Conservation (phyloP, 2,888 invertebrate genomes). For the Hypomecis atomaria region DNA sequence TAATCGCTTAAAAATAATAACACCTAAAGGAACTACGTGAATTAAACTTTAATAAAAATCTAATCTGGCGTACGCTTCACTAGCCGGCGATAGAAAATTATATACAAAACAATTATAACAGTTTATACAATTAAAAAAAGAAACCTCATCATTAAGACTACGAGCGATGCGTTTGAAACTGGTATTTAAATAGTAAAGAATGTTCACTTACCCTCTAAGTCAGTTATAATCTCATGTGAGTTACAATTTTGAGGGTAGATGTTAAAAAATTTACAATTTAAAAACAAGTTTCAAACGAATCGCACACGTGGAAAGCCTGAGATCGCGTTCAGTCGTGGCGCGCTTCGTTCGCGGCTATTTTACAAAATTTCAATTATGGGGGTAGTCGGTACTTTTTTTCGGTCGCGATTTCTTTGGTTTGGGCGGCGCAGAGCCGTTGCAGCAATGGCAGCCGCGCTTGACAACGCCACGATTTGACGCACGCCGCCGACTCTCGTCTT, state of each 20-base stretch:
- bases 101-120: slow-evolving; percentile 80
- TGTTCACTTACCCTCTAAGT: not conserved
- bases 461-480: slow-evolving; percentile 83
- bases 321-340: slow-evolving; percentile 70
- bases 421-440: slow-evolving; percentile 83
- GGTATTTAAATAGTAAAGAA: not conserved
- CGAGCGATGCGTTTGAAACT: not conserved
- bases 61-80: slow-evolving; percentile 55
- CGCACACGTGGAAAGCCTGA: slow-evolving; percentile 31
- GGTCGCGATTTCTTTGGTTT: slow-evolving; percentile 76
- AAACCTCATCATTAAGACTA: slow-evolving; percentile 48
- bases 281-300: not conserved
- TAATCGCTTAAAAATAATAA: slow-evolving; percentile 58
- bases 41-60: slow-evolving; percentile 62
- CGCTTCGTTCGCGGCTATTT: slow-evolving; percentile 11
- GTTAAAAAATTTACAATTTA: not conserved
- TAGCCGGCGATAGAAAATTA: slow-evolving; percentile 62
- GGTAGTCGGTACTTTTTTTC: slow-evolving; percentile 66
- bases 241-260: not conserved
- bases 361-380: slow-evolving; percentile 39
- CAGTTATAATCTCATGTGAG: too few species aligned
- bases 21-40: slow-evolving; percentile 60
- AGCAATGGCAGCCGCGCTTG: slow-evolving; percentile 86
- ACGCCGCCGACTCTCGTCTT: slow-evolving; percentile 58
- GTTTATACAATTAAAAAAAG: slow-evolving; percentile 52